These are phyloP conservation scores for Mactra quadrangularis DNA, from an alignment of 1,140 invertebrate genomes.

Conservation along the genomic window DNA sequence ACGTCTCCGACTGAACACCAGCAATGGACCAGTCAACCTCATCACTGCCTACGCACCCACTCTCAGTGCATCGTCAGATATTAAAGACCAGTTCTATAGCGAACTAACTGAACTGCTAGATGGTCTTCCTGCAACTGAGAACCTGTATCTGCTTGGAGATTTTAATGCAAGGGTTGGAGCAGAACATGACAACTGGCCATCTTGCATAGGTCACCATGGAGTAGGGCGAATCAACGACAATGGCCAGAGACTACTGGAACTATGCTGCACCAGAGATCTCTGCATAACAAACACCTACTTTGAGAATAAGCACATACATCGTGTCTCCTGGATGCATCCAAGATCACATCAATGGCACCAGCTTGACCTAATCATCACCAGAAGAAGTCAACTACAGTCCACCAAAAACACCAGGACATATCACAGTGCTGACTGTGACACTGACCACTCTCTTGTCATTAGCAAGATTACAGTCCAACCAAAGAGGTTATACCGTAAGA, in stretches of 20 bases:
- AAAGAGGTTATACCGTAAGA: constrained; percentile 26
- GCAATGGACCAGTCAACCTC: constrained; percentile 45
- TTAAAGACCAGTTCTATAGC: constrained; percentile 58
- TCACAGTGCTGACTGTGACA: constrained; percentile 65
- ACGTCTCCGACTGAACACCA: constrained; percentile 35
- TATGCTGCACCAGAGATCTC: constrained; percentile 52
- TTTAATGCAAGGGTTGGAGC: constrained; percentile 64
- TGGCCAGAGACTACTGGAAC: constrained; percentile 61
- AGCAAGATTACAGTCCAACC: constrained; percentile 41
- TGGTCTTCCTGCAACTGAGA: constrained; percentile 21
- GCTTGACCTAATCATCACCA: constrained; percentile 60
- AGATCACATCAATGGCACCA: constrained; percentile 64
- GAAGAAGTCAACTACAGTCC: background rate
- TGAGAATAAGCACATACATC: constrained; percentile 61
- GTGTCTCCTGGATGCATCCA: constrained; percentile 65
- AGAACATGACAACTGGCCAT: constrained; percentile 43
- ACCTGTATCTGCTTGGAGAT: constrained; percentile 55
- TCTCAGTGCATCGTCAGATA: constrained; percentile 26
- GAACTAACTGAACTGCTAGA: constrained; percentile 29
- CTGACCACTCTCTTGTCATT: constrained; percentile 57
- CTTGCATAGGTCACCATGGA: constrained; percentile 50
- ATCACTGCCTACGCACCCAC: constrained; percentile 9
- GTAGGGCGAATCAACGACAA: constrained; percentile 65
- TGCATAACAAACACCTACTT: constrained; percentile 49
- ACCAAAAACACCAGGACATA: constrained; percentile 47